phyloP scores from a whole-genome alignment of 1,140 invertebrate genomes.

The Carcinoscorpius rotundicauda region DNA sequence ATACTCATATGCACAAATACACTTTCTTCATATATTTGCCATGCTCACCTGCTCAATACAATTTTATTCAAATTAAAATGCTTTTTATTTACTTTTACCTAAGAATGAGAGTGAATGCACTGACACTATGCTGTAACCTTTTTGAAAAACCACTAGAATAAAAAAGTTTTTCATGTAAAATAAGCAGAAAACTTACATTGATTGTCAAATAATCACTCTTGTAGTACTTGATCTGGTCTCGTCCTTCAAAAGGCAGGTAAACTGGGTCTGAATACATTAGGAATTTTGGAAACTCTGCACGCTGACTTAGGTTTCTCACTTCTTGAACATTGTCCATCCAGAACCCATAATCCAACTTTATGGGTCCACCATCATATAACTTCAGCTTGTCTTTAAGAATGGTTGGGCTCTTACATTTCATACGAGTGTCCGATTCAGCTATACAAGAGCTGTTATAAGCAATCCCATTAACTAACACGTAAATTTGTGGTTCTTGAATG shows the following conservation, averaged over 20 bases:
- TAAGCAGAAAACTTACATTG: constrained; percentile 46
- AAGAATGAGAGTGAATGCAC: no score
- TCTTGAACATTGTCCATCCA: constrained; percentile 82
- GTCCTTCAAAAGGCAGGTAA: constrained; percentile 76
- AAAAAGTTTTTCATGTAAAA: no score
- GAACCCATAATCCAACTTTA: constrained; percentile 80
- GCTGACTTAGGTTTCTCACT: constrained; percentile 62
- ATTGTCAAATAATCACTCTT: constrained; percentile 94
- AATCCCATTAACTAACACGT: constrained; percentile 64
- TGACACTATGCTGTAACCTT: no score
- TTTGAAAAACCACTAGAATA: no score
- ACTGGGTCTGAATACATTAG: constrained; percentile 81
- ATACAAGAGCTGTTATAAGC: constrained; percentile 51
- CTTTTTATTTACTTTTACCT: no score
- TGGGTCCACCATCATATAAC: constrained; percentile 30
- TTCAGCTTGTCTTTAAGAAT: constrained; percentile 45
- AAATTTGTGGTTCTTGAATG: constrained; percentile 82
- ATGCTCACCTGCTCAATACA: no score
- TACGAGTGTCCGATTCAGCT: constrained; percentile 55
- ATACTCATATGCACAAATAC: no score
- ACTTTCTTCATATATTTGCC: no score
- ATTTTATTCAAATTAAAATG: no score
- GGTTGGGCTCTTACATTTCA: constrained; percentile 74
- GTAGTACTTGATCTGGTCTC: constrained; percentile 68
- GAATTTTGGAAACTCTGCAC: constrained; percentile 47